Evolutionary conservation across 2,888 invertebrate species (phyloP).

Genomic region (Morpho deidamia): DNA sequence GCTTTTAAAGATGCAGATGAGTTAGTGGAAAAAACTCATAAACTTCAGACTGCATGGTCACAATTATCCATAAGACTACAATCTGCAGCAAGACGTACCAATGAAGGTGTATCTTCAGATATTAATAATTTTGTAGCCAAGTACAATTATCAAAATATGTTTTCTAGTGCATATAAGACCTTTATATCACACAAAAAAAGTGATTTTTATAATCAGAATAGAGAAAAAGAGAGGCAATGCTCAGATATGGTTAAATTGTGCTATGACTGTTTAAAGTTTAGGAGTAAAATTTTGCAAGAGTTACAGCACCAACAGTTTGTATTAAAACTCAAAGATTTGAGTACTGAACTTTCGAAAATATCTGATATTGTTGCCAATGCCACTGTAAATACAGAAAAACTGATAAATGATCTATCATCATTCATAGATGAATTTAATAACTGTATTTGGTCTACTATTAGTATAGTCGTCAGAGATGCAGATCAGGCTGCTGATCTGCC

Average conservation of each 20-base stretch:
- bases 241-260: slow-evolving; percentile 75
- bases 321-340: slow-evolving; percentile 61
- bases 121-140: slow-evolving; percentile 59
- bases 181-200: slow-evolving; percentile 60
- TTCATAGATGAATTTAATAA: slow-evolving; percentile 53
- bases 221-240: slow-evolving; percentile 61
- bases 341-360: slow-evolving; percentile 63
- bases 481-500: slow-evolving; percentile 56
- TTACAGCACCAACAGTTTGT: slow-evolving; percentile 61
- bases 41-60: slow-evolving; percentile 59
- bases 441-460: slow-evolving; percentile 64
- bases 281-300: slow-evolving; percentile 68
- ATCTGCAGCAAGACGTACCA: slow-evolving; percentile 64
- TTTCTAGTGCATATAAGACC: slow-evolving; percentile 61
- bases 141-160: slow-evolving; percentile 57
- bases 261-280: slow-evolving; percentile 74
- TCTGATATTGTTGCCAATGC: slow-evolving; percentile 56
- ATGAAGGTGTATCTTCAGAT: slow-evolving; percentile 55
- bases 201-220: slow-evolving; percentile 54
- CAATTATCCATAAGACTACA: slow-evolving; percentile 64
- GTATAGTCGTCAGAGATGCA: slow-evolving; percentile 51
- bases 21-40: slow-evolving; percentile 56
- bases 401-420: slow-evolving; percentile 41
- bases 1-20: slow-evolving; percentile 56
- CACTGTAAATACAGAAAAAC: slow-evolving; percentile 52